Evolutionary conservation across 2,797 vertebrate species (phyloP), one percentile per base, ranked within the genome.

Genomic region (Bufotes viridis): DNA sequence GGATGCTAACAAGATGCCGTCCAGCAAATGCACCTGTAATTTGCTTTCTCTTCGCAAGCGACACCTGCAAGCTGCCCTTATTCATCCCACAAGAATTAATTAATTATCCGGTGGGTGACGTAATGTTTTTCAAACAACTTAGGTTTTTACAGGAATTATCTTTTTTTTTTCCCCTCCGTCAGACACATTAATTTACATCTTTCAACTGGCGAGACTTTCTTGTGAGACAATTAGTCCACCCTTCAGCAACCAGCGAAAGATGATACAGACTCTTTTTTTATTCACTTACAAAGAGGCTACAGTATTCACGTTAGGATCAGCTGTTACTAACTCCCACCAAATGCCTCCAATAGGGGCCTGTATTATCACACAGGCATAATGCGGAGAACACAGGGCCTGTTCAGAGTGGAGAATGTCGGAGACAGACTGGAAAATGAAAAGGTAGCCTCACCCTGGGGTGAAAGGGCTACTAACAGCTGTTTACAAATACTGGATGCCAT

Each of bases 171-270:
- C 29, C 9, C 9, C 57, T 63, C 65, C 58, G 82, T 88, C 74
- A 84, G 87, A 87, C 87, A 87, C 81, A 78, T 87, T 83, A 51
- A 84, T 88, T 88, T 88, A 72, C 63, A 79, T 88, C 63, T 69
- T 67, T 84, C 81, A 70, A 72, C 82, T 53, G 82, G 61, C 81
- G 51, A 84, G 87, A 84, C 87, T 72, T 83, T 67, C 87, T 88
- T 88, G 79, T 84, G 74, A 84, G 75, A 88, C 87, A 88, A 84
- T 88, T 88, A 88, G 75, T 60, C 87, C 75, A 61, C 11, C 82
- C 81, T 53, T 84, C 74, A n/a, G 72, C n/a, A 49, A 74, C 34
- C 58, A 14, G 75, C 76, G 87, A 84, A 70, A 84, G 87, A 83
- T 84, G 81, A 87, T 87, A 87, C 60, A 78, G 81, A 58, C 61